Evolutionary conservation across 2,888 invertebrate genomes (phyloP), one percentile per base, ranked within the genome.

Genomic region (Epistrophe grossulariae): DNA sequence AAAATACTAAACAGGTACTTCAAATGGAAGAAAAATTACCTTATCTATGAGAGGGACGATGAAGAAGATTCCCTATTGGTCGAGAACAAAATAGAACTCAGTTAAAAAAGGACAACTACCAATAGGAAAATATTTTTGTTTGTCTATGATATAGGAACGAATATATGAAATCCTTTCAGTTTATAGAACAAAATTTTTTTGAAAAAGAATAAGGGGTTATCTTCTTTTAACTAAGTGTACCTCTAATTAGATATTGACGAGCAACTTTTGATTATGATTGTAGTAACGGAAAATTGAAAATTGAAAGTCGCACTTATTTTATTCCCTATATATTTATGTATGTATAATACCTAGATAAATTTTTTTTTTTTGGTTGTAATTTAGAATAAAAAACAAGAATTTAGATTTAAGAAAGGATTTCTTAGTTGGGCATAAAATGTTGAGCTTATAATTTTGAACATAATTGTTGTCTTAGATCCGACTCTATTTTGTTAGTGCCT

Each of bases 41-140:
- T 62, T 19, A 7, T 40, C 8, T 60, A 15, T 40, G 28, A 17
- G 38, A 40, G n/a, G n/a, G 38, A n/a, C 35, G 6, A 19, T 0
- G 40, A 60, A 4, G 19, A 57, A 6, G n/a, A n/a, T n/a, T 62
- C 72, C 55, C 35, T 55, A 85, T 78, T 85, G 81, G 84, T 57
- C 62, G 64, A 24, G 3, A 0, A 2, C 13, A 13, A 60, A 60
- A 24, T 7, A 17, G 11, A n/a, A 19, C 48, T 8, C 57, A 11
- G 15, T 17, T 40, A 55, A 43, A 66, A 15, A 40, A 62, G 15
- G 10, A 11, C 13, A 60, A 35, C 60, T 10, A 38, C 48, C 48
- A 73, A 48, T 59, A 59, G 57, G 45, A 73, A 13, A 7, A 15
- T 35, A 31, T 57, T 45, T 17, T 31, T 60, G 35, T 35, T 19